Percentiles rank a stretch among this genome's conserved stretches.
Evolutionary conservation across 1,140 invertebrate genomes (phyloP).

Genomic region (Aphidius ervi): DNA sequence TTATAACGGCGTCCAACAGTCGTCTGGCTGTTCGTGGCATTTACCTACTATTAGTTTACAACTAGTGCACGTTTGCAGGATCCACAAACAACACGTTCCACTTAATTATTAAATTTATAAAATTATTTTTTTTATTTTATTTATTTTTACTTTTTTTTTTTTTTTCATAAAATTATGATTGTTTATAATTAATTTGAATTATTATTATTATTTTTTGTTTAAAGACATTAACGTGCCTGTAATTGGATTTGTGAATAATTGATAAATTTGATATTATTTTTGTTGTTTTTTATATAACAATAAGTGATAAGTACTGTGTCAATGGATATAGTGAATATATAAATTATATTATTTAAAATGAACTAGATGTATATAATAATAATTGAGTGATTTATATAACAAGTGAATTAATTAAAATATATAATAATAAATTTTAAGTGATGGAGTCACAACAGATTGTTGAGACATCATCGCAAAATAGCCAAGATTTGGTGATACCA

Average conservation of each 20-base stretch:
- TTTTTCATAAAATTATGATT: conserved; percentile 4
- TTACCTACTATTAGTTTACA: conserved; percentile 21
- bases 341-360: no score
- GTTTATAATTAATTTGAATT: background rate
- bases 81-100: conserved; percentile 35
- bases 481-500: conserved; percentile 42
- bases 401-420: background rate
- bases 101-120: background rate
- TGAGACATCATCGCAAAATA: conserved; percentile 39
- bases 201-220: no score
- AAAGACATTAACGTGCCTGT: no score
- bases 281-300: no score
- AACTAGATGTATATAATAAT: no score
- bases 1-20: no score
- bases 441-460: conserved; percentile 48
- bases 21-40: background rate
- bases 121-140: background rate
- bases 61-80: conserved; percentile 45
- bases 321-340: no score
- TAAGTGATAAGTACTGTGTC: no score
- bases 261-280: no score
- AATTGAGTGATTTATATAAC: no score
- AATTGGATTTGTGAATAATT: no score
- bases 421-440: conserved; percentile 16
- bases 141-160: background rate